These are phyloP conservation scores for Ctenicera cuprea DNA, from an alignment of 2,888 invertebrate genomes.

Conservation along the genomic window DNA sequence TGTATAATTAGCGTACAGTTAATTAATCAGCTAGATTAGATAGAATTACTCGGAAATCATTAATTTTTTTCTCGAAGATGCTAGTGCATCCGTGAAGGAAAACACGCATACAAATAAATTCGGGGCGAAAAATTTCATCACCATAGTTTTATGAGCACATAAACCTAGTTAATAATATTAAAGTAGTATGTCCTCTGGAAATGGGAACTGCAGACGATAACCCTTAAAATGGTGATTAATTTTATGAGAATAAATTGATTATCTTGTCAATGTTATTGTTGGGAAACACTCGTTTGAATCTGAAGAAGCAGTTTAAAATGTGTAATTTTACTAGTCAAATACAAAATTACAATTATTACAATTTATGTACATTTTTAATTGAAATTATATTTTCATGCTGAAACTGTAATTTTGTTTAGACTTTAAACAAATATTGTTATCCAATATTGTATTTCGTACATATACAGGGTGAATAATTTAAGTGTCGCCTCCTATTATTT, in stretches of 20 bases:
- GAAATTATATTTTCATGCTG: too few relatives aligned
- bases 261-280: constrained; percentile 1
- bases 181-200: not conserved
- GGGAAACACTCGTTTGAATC: not conserved
- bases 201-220: not conserved
- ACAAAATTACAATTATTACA: too few relatives aligned
- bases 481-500: too few relatives aligned
- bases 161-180: constrained; percentile 12
- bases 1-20: constrained; percentile 14
- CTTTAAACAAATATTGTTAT: too few relatives aligned
- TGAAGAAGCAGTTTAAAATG: not conserved
- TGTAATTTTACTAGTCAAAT: too few relatives aligned
- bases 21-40: constrained; percentile 2
- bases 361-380: too few relatives aligned
- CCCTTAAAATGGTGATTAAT: constrained; percentile 5
- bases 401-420: too few relatives aligned
- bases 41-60: not conserved
- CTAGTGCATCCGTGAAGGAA: not conserved
- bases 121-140: not conserved
- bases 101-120: not conserved
- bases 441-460: too few relatives aligned
- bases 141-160: constrained; percentile 14
- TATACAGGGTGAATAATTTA: too few relatives aligned
- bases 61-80: not conserved
- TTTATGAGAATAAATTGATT: not conserved